phyloP scores from a whole-genome alignment of 1,140 invertebrate genomes.

The Diachasmimorpha longicaudata region DNA sequence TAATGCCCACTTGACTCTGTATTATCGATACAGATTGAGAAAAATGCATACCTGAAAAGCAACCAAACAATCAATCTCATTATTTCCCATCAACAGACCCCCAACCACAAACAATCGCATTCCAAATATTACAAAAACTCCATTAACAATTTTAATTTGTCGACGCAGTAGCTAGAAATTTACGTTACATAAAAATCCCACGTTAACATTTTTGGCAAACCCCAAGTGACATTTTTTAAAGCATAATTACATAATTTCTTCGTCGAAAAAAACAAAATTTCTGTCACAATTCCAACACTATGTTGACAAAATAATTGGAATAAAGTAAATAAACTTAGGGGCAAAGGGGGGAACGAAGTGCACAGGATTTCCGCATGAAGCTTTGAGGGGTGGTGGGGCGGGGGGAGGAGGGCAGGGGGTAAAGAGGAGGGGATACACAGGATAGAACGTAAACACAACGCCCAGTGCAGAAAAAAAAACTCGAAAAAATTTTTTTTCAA shows the following conservation, averaged over 20 bases:
- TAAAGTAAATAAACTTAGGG: background rate
- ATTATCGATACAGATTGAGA: slow-evolving; percentile 95
- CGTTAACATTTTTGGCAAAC: slow-evolving; percentile 16
- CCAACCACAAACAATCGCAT: background rate
- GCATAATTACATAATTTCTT: slow-evolving; percentile 13
- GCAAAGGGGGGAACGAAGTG: background rate
- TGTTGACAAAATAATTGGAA: background rate
- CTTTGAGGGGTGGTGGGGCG: no score
- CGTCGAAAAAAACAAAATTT: background rate
- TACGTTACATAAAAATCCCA: slow-evolving; percentile 10
- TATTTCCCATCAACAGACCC: background rate
- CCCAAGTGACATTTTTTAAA: background rate
- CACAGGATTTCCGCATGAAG: background rate
- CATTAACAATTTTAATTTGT: background rate
- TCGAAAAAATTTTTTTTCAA: background rate
- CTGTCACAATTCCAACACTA: background rate
- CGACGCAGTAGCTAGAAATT: background rate
- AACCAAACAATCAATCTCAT: background rate
- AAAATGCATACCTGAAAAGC: slow-evolving; percentile 91
- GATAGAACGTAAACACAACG: slow-evolving; percentile 5
- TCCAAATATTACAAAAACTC: background rate
- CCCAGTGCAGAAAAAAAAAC: background rate
- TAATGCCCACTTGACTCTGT: slow-evolving; percentile 89
- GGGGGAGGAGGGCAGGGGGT: no score
- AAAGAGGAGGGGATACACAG: background rate